phyloP scores from a whole-genome alignment of 1,140 invertebrate genomes.

The Zaprionus tsacasi region DNA sequence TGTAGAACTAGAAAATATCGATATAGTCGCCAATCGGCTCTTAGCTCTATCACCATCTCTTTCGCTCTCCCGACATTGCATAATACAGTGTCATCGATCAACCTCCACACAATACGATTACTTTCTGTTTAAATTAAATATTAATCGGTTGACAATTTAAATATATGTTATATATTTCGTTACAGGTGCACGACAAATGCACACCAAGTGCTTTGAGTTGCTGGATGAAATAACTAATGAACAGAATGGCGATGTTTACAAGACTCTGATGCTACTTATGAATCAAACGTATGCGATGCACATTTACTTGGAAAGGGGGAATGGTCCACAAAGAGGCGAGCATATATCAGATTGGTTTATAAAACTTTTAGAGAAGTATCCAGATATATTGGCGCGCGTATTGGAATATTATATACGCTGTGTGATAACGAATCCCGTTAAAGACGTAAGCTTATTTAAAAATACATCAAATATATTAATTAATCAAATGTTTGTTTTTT shows the following conservation, averaged over 20 bases:
- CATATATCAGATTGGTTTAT: conserved; percentile 83
- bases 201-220: conserved; percentile 73
- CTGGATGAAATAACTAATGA: conserved; percentile 74
- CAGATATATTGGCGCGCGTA: conserved; percentile 56
- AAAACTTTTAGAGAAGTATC: conserved; percentile 65
- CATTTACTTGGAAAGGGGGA: conserved; percentile 57
- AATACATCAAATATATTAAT: not conserved
- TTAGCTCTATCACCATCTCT: not conserved
- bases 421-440: conserved; percentile 71
- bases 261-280: conserved; percentile 72
- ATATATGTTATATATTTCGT: not conserved
- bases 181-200: conserved; percentile 66
- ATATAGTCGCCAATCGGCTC: not conserved
- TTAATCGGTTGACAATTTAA: conserved; percentile 1
- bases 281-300: conserved; percentile 69
- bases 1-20: not conserved
- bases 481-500: not conserved
- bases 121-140: not conserved
- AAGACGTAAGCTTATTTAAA: conserved; percentile 42
- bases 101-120: conserved; percentile 1
- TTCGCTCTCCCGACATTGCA: not conserved
- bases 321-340: conserved; percentile 53
- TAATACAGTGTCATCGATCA: not conserved
- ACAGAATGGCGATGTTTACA: conserved; percentile 77
- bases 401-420: conserved; percentile 73